A percentile compares a stretch with the other conserved stretches of the same genome.
These are phyloP conservation scores for Drosophila funebris DNA, from an alignment of 1,140 invertebrate genomes.

Conservation along the genomic window DNA sequence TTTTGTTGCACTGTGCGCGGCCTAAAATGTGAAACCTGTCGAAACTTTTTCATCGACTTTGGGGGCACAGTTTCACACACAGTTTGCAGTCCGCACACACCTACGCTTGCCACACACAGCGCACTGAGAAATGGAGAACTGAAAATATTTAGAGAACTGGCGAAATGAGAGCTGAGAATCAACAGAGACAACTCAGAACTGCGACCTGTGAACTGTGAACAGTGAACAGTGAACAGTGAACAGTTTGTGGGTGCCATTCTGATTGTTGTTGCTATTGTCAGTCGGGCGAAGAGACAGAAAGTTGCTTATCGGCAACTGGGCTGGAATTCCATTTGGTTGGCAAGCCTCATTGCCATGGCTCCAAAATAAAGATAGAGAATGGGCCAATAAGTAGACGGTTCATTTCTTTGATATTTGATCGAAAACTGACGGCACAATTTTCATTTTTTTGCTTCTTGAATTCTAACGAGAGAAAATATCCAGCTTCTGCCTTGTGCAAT, in stretches of 20 bases:
- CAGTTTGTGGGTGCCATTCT: conserved; percentile 26
- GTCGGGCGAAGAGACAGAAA: conserved; percentile 11
- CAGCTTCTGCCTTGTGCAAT: no score
- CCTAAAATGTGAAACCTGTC: conserved; percentile 54
- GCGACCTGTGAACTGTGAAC: conserved; percentile 19
- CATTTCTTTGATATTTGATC: background rate
- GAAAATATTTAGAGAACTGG: no score
- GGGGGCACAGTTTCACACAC: conserved; percentile 14
- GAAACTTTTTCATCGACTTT: conserved; percentile 55
- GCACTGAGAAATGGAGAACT: conserved; percentile 8
- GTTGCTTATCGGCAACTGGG: conserved; percentile 30
- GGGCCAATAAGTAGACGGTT: background rate
- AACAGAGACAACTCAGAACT: background rate
- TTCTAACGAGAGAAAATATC: no score
- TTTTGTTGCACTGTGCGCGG: conserved; percentile 38
- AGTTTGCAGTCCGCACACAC: conserved; percentile 8
- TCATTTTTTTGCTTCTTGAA: no score
- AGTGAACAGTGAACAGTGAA: conserved; percentile 10
- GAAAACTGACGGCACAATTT: background rate
- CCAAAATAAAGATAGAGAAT: background rate
- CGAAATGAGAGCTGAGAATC: no score
- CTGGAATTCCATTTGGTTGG: conserved; percentile 4
- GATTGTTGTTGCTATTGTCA: conserved; percentile 7
- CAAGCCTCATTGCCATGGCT: background rate
- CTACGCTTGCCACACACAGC: conserved; percentile 37